Base-by-base conservation (phyloP, 2,113 vertebrate species). In the Toxotes chatareus region DNA sequence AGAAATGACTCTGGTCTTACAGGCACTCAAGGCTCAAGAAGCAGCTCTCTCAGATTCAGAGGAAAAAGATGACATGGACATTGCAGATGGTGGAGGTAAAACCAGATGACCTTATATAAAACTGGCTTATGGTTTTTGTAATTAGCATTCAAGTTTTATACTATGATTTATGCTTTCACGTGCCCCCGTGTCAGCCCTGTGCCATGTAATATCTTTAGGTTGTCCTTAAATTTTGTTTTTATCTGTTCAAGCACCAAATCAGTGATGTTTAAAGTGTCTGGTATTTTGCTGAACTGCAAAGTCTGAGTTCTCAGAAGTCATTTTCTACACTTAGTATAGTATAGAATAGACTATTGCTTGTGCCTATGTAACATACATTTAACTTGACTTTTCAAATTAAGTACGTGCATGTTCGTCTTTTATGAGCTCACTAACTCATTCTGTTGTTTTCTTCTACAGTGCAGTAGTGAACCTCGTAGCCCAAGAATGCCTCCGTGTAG, bases 61-160 rank as follows among this genome's bases (percentile, higher is more conserved):
- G 76, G 97, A 99, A 80, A 99, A 96, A 76, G 97, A 99, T 1
- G 98, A 99, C 1, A 71, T 94, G 90, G 98, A 99, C 74, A 87
- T 93, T 0, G 86, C 93, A 21, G 90, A 92, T 47, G 90, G 90
- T 1, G 88, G 89, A 92, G 93, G 93, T 94, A 84, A 85, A 82
- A 72, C 32, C 12, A 59, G 21, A 73, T 12, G 2, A 65, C 6
- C 5, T 16, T 27, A 66, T 47, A 77, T 7, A 40, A 59, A 4
- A 49, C 7, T 21, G 12, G 2, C 4, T 36, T 62, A 0, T 5
- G 7, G 51, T 46, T 62, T 72, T 21, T 36, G 19, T 49, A 47
- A 46, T 12, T 31, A 47, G 7, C 67, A 46, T 60, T 1, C 27
- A n/a, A 61, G 32, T 62, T 61, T 27, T 17, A 27, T 13, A 34